Base-by-base conservation (phyloP, 2,113 vertebrate species). In the Cynoglossus semilaevis region DNA sequence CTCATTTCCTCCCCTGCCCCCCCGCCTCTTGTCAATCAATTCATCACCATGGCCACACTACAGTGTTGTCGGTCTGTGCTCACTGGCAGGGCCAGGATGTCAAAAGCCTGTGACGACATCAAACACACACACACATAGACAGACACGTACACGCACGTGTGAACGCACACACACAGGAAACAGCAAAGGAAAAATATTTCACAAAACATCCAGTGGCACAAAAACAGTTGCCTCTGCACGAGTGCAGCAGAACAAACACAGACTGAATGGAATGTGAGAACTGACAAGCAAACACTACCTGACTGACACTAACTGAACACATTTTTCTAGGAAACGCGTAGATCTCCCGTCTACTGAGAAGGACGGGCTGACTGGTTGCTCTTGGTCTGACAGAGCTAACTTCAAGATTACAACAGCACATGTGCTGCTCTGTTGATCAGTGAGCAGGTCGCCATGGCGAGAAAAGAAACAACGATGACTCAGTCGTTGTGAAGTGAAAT, bases 1-100 rank as follows among this genome's bases (percentile, higher is more conserved):
- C 74, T 63, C 8, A 73, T 80, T 86, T 83, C 76, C 80, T 69
- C 37, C 36, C 49, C 72, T 70, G 5, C 53, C 36, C 53, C 36
- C 52, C 51, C 35, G 46, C 47, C 8, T n/a, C 52, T 68, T 47
- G 42, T 38, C 54, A 13, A 63, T 82, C 70, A 75, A 82, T 84
- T 74, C 67, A 74, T 74, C 76, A 52, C 18, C 35, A 29, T 17
- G 29, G 46, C 60, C 14, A 70, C 60, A 49, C 41, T 61, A 72
- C 55, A 36, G 51, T 53, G 52, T 45, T 50, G 5, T 17, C 51
- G 41, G 34, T 44, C 18, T 42, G 55, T 53, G 56, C 10, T 41
- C 10, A 41, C 4, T 13, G 38, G 67, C 57, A 42, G 29, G 53
- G 38, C 55, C 48, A 70, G 71, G 67, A 82, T 71, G 49, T 70